Conservation (phyloP, 1,140 invertebrate species). For the Metaphire vulgaris region DNA sequence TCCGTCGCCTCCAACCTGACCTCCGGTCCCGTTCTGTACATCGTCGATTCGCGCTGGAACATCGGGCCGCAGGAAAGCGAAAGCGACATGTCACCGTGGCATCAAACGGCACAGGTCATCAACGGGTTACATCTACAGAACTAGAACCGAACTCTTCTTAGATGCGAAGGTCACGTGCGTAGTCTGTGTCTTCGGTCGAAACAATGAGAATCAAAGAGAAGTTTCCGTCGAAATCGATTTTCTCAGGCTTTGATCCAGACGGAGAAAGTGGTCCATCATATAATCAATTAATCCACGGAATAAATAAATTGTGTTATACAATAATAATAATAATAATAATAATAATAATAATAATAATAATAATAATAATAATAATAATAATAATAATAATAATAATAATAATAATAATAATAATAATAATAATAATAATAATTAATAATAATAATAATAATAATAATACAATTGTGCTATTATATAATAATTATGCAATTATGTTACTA, state of each 20-base stretch:
- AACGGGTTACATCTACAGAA: not conserved
- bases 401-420: constrained; percentile 3
- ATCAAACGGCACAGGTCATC: constrained; percentile 28
- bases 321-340: not conserved
- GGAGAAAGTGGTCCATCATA: too few relatives aligned
- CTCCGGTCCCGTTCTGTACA: constrained; percentile 22
- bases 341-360: constrained; percentile 11
- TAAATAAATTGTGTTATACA: not conserved
- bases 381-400: constrained; percentile 12
- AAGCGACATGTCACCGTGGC: constrained; percentile 19
- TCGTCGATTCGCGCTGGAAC: constrained; percentile 24
- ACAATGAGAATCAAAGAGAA: too few relatives aligned
- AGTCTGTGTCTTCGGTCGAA: too few relatives aligned
- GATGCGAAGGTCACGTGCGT: too few relatives aligned
- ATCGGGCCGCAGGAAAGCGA: constrained; percentile 19
- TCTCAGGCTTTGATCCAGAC: too few relatives aligned
- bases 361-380: constrained; percentile 9
- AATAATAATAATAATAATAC: not conserved
- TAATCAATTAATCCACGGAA: not conserved
- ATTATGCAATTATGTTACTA: not conserved
- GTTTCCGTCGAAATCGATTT: too few relatives aligned
- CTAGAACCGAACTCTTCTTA: too few relatives aligned
- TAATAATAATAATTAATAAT: not conserved
- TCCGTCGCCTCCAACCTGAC: not conserved
- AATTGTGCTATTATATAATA: not conserved